Evolutionary conservation across 2,113 vertebrate genomes (phyloP).

Genomic region (Corythaeola cristata): DNA sequence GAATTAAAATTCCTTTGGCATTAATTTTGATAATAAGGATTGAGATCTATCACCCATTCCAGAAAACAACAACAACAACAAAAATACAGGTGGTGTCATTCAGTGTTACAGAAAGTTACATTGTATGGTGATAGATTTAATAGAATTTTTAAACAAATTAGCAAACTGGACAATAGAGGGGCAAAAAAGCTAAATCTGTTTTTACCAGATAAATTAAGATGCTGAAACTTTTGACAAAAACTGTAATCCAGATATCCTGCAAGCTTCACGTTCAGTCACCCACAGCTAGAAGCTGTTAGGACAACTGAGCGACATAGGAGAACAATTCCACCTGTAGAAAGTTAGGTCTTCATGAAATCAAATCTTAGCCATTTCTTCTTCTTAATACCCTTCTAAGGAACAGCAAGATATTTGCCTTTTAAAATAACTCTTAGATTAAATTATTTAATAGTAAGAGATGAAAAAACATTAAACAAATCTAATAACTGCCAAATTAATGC

Average conservation of each 20-base stretch:
- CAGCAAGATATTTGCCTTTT: conserved; percentile 25
- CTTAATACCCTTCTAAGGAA: not conserved
- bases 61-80: not conserved
- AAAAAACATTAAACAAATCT: conserved; percentile 34
- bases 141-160: not conserved
- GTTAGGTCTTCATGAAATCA: not conserved
- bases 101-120: not conserved
- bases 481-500: conserved; percentile 51
- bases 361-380: not conserved
- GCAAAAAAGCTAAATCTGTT: not conserved
- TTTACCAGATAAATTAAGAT: not conserved
- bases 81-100: not conserved
- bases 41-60: not conserved
- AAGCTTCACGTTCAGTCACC: not conserved
- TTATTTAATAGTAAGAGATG: conserved; percentile 17
- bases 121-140: not conserved
- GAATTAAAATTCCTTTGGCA: not conserved
- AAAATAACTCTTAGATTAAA: conserved; percentile 13
- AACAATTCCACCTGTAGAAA: not conserved
- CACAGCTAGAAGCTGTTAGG: not conserved
- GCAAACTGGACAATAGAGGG: rapidly evolving
- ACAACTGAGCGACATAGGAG: not conserved
- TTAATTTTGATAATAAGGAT: not conserved
- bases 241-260: not conserved
- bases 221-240: not conserved